Evolutionary conservation across 2,888 invertebrate genomes (phyloP).

Genomic region (Brachypterus glaber): DNA sequence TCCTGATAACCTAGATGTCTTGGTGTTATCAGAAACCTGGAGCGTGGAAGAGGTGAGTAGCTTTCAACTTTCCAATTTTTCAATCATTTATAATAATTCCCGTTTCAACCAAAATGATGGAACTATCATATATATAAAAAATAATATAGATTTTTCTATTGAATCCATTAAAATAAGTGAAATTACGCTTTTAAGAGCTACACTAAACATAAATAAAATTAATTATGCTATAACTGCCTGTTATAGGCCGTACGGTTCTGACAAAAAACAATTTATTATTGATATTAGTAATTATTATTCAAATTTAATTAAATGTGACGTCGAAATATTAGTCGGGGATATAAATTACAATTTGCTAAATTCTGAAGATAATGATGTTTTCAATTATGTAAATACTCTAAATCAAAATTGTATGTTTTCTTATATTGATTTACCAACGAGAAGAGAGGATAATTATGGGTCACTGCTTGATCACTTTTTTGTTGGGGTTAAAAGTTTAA

Average conservation of each 20-base stretch:
- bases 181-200: neutral
- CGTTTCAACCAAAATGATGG: neutral
- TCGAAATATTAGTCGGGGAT: neutral
- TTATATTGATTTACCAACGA: no score
- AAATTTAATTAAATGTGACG: neutral
- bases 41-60: neutral
- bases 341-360: no score
- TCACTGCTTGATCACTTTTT: no score
- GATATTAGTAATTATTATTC: no score
- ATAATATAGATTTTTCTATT: neutral
- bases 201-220: neutral
- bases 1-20: neutral
- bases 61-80: neutral
- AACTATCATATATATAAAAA: neutral
- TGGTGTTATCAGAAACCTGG: neutral
- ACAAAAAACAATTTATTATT: no score
- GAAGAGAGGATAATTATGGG: no score
- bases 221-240: neutral
- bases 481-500: no score
- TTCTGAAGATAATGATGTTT: no score
- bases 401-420: no score
- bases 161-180: neutral
- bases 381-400: no score
- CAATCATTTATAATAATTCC: neutral
- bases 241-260: neutral